These are phyloP conservation scores for Leucoraja ocellata DNA, from an alignment of 2,797 vertebrate genomes.

Conservation along the genomic window DNA sequence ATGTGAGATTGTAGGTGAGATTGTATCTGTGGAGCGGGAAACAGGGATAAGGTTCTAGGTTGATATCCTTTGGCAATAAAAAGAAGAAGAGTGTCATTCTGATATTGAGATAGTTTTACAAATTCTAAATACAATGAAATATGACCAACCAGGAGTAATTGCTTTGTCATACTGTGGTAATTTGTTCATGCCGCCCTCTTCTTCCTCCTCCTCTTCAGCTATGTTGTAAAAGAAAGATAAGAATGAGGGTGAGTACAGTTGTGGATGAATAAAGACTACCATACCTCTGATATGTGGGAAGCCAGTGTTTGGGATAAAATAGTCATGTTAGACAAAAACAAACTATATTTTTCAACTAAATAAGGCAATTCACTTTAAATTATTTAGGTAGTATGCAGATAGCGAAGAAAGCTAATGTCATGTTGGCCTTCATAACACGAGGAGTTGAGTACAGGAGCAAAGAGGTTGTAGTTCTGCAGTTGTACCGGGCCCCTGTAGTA, in stretches of 20 bases:
- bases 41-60: too few species aligned
- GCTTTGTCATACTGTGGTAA: constrained; percentile 52
- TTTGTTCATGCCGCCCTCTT: constrained; percentile 55
- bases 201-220: constrained; percentile 64
- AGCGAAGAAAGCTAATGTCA: too few species aligned
- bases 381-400: background rate
- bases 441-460: too few species aligned
- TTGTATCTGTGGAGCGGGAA: too few species aligned
- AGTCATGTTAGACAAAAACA: background rate
- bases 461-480: too few species aligned
- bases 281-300: background rate
- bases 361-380: background rate
- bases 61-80: too few species aligned
- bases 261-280: background rate
- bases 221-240: constrained; percentile 44
- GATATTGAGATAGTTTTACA: background rate
- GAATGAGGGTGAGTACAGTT: constrained; percentile 20
- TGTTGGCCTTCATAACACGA: too few species aligned
- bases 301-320: background rate
- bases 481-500: too few species aligned
- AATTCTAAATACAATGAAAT: background rate
- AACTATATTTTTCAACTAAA: background rate
- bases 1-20: too few species aligned
- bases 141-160: constrained; percentile 69
- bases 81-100: background rate